Percentiles rank a stretch among this genome's conserved stretches.
phyloP scores from a whole-genome alignment of 2,113 vertebrate genomes.

The Theropithecus gelada region DNA sequence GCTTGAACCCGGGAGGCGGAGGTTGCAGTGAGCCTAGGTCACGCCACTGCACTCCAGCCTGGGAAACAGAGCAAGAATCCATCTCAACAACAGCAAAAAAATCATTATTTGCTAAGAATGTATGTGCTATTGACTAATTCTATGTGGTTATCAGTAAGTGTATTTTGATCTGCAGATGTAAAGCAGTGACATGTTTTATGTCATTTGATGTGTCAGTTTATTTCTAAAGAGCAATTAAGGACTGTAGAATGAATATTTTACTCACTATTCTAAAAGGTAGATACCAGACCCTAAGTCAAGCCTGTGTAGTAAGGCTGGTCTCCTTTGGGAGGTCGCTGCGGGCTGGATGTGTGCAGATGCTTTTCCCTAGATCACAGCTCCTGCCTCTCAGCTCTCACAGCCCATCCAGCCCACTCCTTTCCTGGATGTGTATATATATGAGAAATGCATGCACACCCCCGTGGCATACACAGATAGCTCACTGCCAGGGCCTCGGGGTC shows the following conservation, averaged over 20 bases:
- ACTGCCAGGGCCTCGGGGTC: rapidly evolving
- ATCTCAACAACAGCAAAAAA: too few relatives aligned
- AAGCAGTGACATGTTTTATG: not conserved
- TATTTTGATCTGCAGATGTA: not conserved
- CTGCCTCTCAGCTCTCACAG: too few relatives aligned
- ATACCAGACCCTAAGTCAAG: too few relatives aligned
- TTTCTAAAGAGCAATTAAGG: not conserved
- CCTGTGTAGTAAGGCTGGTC: not conserved
- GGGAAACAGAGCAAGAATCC: too few relatives aligned
- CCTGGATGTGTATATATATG: not conserved
- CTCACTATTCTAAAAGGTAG: not conserved
- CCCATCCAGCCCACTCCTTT: not conserved
- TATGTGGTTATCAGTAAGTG: not conserved
- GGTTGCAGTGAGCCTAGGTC: too few relatives aligned
- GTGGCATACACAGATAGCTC: too few relatives aligned
- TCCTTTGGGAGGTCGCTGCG: not conserved
- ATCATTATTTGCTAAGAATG: not conserved
- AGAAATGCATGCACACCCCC: not conserved
- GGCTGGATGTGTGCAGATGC: too few relatives aligned
- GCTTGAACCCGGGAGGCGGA: too few relatives aligned
- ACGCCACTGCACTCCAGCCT: too few relatives aligned
- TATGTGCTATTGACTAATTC: not conserved
- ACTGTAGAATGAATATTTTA: not conserved
- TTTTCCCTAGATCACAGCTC: not conserved
- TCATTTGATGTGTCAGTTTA: not conserved